Conservation (phyloP, 2,797 vertebrate genomes). For the Intellagama lesueurii region DNA sequence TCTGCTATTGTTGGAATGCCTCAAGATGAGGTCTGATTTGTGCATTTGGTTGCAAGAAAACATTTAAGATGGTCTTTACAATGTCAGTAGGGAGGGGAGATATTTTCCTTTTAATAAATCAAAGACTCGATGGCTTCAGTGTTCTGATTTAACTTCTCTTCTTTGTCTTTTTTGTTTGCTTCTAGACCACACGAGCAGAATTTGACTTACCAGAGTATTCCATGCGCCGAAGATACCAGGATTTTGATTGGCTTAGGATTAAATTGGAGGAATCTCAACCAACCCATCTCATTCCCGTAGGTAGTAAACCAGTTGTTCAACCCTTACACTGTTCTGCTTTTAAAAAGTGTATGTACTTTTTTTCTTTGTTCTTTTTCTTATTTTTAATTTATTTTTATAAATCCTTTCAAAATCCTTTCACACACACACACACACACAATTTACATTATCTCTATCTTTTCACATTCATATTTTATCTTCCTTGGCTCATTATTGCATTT, state of each 20-base stretch:
- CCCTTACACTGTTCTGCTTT: not conserved
- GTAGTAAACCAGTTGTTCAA: conserved; percentile 74
- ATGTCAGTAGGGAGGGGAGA: not conserved
- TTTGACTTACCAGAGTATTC: conserved; percentile 96
- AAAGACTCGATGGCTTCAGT: not conserved
- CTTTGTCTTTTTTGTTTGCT: conserved; percentile 38
- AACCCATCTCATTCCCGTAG: conserved; percentile 97
- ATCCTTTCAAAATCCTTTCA: too few relatives aligned
- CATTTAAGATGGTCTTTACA: not conserved
- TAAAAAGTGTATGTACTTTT: not conserved
- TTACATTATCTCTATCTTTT: too few relatives aligned
- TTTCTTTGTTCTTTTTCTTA: too few relatives aligned
- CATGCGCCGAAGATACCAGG: conserved; percentile 94
- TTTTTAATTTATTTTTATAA: too few relatives aligned
- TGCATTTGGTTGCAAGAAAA: not conserved
- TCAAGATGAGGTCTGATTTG: not conserved
- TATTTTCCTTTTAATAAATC: not conserved
- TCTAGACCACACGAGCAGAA: conserved; percentile 91
- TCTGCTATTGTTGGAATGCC: not conserved
- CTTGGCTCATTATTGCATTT: too few relatives aligned
- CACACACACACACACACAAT: too few relatives aligned
- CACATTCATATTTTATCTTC: too few relatives aligned
- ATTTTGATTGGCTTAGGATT: conserved; percentile 96
- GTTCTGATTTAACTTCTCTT: not conserved
- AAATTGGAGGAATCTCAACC: conserved; percentile 98